Evolutionary conservation across 1,140 invertebrate genomes (phyloP).

Genomic region (Zaprionus tsacasi): DNA sequence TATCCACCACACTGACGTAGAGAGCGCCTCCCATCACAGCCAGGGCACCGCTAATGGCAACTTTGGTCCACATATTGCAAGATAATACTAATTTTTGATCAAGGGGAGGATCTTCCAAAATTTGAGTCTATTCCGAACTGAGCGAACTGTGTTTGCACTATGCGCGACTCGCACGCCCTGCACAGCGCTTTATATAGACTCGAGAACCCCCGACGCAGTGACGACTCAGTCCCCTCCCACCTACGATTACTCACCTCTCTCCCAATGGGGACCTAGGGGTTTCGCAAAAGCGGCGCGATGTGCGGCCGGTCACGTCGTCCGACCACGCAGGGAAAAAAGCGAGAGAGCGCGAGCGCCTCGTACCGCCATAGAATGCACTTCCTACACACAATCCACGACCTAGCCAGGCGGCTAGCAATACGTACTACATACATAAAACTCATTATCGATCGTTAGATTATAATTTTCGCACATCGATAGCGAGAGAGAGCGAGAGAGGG

Average conservation of each 20-base stretch:
- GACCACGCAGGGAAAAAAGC: conserved; percentile 48
- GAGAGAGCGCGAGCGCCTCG: background rate
- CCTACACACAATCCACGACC: conserved; percentile 28
- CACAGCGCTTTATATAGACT: conserved; percentile 57
- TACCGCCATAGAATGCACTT: conserved; percentile 54
- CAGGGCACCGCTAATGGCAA: conserved; percentile 60
- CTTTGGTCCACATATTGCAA: conserved; percentile 65
- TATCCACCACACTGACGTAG: conserved; percentile 58
- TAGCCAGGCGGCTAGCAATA: background rate
- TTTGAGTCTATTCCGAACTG: too few species aligned
- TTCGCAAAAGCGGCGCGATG: conserved; percentile 36
- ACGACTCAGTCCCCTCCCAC: background rate
- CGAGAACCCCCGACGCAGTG: background rate
- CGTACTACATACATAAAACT: background rate
- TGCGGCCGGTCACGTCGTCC: conserved; percentile 70
- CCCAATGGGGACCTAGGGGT: conserved; percentile 25
- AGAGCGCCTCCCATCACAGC: conserved; percentile 60
- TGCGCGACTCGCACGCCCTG: conserved; percentile 57
- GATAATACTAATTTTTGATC: too few species aligned
- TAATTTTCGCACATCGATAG: conserved; percentile 48
- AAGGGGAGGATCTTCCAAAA: too few species aligned
- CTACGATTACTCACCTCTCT: background rate
- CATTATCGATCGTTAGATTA: conserved; percentile 78
- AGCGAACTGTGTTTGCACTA: conserved; percentile 47
- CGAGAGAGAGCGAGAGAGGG: too few species aligned